phyloP scores from a whole-genome alignment of 53 echinoderm and acorn worm genomes.

The Temnopleurus reevesii region DNA sequence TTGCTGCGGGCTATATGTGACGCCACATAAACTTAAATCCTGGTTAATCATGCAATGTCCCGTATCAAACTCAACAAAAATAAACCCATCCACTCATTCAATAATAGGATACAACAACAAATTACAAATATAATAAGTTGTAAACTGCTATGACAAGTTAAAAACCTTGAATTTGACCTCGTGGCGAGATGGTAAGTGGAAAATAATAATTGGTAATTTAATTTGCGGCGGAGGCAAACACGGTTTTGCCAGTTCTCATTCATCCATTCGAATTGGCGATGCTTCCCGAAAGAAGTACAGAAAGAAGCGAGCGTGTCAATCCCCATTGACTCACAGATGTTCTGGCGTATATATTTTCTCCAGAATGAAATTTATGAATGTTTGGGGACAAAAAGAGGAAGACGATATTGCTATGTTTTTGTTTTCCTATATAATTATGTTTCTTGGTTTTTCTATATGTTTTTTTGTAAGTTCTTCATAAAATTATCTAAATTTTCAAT shows the following conservation, averaged over 20 bases:
- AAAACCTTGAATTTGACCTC: slow-evolving; percentile 51
- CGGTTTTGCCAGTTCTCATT: slow-evolving; percentile 21
- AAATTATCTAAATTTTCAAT: no score
- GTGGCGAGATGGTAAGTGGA: slow-evolving; percentile 23
- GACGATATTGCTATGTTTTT: no score
- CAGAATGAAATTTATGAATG: no score
- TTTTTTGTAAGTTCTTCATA: no score
- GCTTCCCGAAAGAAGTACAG: background rate
- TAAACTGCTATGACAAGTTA: slow-evolving; percentile 31
- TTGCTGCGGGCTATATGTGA: background rate
- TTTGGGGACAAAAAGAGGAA: no score
- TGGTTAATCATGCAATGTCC: background rate
- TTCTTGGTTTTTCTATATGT: no score
- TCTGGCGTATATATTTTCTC: no score
- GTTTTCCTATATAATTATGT: no score
- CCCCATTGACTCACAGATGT: background rate
- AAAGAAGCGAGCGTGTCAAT: background rate
- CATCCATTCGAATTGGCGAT: background rate
- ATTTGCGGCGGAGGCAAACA: slow-evolving; percentile 16
- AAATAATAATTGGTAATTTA: slow-evolving; percentile 49
- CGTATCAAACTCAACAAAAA: background rate
- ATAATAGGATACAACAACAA: background rate
- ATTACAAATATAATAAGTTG: slow-evolving; percentile 12
- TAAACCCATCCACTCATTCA: background rate
- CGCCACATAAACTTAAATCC: background rate